Base-by-base conservation (phyloP, 2,113 vertebrate genomes). In the Chrysochloris asiatica region DNA sequence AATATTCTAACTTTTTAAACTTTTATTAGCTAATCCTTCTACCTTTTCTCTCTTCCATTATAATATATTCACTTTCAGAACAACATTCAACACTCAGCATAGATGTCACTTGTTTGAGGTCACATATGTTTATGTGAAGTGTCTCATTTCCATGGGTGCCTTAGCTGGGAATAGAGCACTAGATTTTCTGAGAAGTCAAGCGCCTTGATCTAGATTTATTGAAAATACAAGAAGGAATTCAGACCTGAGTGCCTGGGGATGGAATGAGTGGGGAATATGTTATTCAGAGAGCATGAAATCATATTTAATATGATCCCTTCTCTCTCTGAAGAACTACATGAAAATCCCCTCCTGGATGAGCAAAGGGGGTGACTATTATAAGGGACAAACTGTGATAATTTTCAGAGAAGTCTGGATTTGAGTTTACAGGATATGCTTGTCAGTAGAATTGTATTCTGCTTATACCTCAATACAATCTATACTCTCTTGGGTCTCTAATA, bases 151-250 rank as follows among this genome's bases (percentile, higher is more conserved):
- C 28, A 71, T 45, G 38, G 17, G n/a, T 65, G 30, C 13, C n/a
- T 85, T 82, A 65, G 65, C 22, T 73, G 26, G 43, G 71, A 77
- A 43, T 28, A 91, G 78, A 93, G 14, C 82, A 9, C 56, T 89
- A 52, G 47, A 71, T 52, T 94, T 82, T 79, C 50, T 82, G 80
- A 87, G 41, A 85, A 69, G 28, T 78, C 72, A 82, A 36, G 8
- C 63, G 45, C 76, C 50, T 91, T 87, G 89, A 63, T 30, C 30
- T 88, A 92, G 38, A 90, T 71, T 92, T 92, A 61, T 48, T 93
- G 54, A 43, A 95, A 92, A 90, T 83, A 41, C 28, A 85, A 71
- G 67, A 11, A 71, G 26, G 11, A 9, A 24, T 82, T 95, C 50
- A 84, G 26, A 83, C 73, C 33, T 83, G 36, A 54, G 47, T 85